Evolutionary conservation across 2,113 vertebrate genomes (phyloP).

Genomic region (Otis tarda): DNA sequence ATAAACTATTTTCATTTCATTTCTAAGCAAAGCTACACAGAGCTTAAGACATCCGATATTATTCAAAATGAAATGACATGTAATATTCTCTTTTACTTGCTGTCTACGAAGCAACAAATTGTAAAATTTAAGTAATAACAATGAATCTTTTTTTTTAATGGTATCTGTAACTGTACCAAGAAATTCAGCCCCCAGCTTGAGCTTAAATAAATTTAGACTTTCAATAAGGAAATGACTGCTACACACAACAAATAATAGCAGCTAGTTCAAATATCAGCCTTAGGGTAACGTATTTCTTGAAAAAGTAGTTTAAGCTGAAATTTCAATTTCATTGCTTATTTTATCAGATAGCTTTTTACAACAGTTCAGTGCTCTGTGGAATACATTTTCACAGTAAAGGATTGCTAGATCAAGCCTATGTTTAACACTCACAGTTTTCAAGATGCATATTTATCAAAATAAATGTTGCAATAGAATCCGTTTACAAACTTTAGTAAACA

Average conservation of each 20-base stretch:
- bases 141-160: neutral
- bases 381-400: slow-evolving; percentile 5
- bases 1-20: neutral
- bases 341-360: slow-evolving; percentile 14
- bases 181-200: neutral
- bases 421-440: slow-evolving; percentile 19
- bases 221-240: neutral
- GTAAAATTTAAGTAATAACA: slow-evolving; percentile 5
- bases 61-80: neutral
- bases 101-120: neutral
- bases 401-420: neutral
- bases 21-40: neutral
- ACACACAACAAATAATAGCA: slow-evolving; percentile 9
- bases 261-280: neutral
- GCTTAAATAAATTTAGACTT: neutral
- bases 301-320: slow-evolving; percentile 2
- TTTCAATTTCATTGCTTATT: slow-evolving; percentile 10
- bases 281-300: neutral
- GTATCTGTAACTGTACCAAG: neutral
- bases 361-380: neutral
- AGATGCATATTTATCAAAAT: slow-evolving; percentile 12
- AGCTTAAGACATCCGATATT: neutral
- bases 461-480: neutral
- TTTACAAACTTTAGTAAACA: neutral
- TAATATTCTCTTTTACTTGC: neutral